Evolutionary conservation across 2,888 invertebrate genomes (phyloP), one percentile per base, ranked within the genome.

Genomic region (Marronus borbonicus): DNA sequence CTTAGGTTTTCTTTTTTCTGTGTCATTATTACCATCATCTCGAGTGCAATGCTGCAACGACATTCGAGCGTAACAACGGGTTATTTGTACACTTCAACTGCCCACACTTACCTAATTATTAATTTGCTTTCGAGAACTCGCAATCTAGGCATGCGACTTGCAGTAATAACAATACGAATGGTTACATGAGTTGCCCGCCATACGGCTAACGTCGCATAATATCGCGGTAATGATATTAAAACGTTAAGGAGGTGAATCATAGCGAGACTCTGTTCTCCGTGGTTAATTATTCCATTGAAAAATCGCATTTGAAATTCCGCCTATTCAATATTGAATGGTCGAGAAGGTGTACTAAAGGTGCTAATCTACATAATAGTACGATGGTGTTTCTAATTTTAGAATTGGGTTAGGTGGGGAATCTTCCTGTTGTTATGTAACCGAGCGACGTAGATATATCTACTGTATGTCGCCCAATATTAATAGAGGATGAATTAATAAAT

Each of bases 1-100:
- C 7, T 24, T 24, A 24, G 5, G 5, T 58, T 17, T 20, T 20
- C 10, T 5, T 58, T 58, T 58, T 17, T 20, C 20, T 8, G 10
- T 58, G 24, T 20, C 55, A 8, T 58, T 58, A 58, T 20, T 58
- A 58, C 8, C 55, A 8, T 58, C 55, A n/a, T 20, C 55, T 2
- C 8, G 20, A 58, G 20, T n/a, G 20, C 55, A 10, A 20, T 5
- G 20, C 20, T 8, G 8, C 20, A 8, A 20, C 52, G 20, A 70
- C 70, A 49, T 70, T 77, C 77, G 72, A 77, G 70, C 70, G 77
- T 76, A 80, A 79, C 80, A 80, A 58, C 55, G 8, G 76, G 80
- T 80, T 80, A 81, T 81, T 81, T 80, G 80, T 81, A 81, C 77
- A 81, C 81, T 80, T 80, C 79, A 79, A 76, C 76, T 80, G 79